A percentile compares a stretch with the other conserved stretches of the same genome.
These are phyloP conservation scores for Cardinalis cardinalis DNA, from an alignment of 2,113 vertebrate species.

Conservation along the genomic window DNA sequence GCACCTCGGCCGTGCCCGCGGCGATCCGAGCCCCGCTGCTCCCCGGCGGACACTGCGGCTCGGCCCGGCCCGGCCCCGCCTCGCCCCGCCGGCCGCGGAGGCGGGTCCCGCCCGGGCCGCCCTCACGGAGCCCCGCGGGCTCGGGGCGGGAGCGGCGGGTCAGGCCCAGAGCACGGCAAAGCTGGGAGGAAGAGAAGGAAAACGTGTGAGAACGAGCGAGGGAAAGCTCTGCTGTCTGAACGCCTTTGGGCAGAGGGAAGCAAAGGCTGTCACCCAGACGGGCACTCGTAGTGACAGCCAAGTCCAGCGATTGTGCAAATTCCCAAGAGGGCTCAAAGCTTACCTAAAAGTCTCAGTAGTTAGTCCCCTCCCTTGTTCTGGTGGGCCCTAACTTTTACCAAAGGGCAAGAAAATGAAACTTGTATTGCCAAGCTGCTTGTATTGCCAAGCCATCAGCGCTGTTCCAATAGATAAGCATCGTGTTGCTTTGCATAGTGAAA, in stretches of 20 bases:
- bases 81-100: too few relatives aligned
- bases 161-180: accelerated
- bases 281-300: accelerated
- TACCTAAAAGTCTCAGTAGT: not conserved
- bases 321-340: not conserved
- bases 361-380: accelerated
- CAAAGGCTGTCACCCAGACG: accelerated
- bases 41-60: not conserved
- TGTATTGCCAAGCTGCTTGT: not conserved
- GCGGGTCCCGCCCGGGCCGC: not conserved
- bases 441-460: accelerated
- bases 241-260: accelerated
- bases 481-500: not conserved
- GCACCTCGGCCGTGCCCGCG: not conserved
- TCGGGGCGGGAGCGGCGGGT: not conserved
- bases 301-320: accelerated
- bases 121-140: not conserved
- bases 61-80: not conserved
- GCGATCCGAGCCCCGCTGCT: not conserved
- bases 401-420: not conserved
- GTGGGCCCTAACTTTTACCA: not conserved
- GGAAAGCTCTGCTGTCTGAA: accelerated
- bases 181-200: accelerated
- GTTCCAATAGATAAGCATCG: accelerated
- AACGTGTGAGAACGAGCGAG: accelerated